A percentile compares a stretch with the other conserved stretches of the same genome.
Evolutionary conservation across 2,888 invertebrate genomes (phyloP).

Genomic region (Drosophila borborema): DNA sequence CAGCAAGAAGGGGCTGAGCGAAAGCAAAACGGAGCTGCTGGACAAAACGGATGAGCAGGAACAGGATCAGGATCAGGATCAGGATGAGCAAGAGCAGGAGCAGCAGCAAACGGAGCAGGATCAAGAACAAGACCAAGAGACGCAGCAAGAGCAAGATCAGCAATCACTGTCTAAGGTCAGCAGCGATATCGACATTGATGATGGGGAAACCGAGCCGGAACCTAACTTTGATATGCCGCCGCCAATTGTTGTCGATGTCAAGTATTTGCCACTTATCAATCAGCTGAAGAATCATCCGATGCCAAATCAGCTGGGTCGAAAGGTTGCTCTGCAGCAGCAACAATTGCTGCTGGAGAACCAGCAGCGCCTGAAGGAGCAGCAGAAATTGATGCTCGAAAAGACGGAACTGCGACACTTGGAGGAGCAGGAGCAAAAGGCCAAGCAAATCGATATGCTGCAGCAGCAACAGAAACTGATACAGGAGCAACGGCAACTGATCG

Average conservation of each 20-base stretch:
- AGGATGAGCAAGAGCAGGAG: neutral
- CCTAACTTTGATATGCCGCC: slow-evolving; percentile 33
- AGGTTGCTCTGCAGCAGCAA: neutral
- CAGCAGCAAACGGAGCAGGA: neutral
- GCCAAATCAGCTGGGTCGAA: slow-evolving; percentile 7
- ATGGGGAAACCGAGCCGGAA: neutral
- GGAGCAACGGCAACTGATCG: slow-evolving; percentile 15
- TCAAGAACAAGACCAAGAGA: neutral
- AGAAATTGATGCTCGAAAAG: neutral
- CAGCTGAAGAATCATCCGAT: slow-evolving; percentile 41
- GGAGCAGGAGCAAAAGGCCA: neutral
- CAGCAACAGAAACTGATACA: slow-evolving; percentile 19
- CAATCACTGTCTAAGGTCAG: neutral
- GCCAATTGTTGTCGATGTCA: slow-evolving; percentile 44
- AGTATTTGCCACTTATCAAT: slow-evolving; percentile 54
- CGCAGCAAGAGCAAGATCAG: no score
- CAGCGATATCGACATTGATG: neutral
- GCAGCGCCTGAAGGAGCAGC: neutral
- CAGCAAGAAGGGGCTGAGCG: slow-evolving; percentile 17
- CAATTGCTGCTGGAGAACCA: neutral
- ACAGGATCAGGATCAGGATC: neutral
- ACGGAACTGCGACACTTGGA: neutral
- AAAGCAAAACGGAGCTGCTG: slow-evolving; percentile 5
- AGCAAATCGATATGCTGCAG: slow-evolving; percentile 5
- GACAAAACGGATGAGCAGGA: neutral